These are phyloP conservation scores for Galleria mellonella DNA, from an alignment of 1,140 invertebrate genomes.

Conservation along the genomic window DNA sequence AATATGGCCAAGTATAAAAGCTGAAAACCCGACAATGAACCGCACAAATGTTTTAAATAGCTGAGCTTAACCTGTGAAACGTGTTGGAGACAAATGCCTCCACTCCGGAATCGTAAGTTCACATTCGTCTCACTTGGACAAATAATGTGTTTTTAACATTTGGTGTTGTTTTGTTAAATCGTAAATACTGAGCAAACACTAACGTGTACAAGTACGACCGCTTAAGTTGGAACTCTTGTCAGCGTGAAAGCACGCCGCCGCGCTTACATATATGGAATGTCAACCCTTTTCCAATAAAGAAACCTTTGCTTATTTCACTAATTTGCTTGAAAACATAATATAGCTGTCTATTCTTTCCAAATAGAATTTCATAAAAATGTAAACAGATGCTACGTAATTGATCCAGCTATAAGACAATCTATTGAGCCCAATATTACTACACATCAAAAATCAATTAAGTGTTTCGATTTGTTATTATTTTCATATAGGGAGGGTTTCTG, in stretches of 20 bases:
- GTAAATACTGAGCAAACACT: conserved; percentile 71
- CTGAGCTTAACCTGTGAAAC: conserved; percentile 47
- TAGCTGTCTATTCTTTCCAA: too few species aligned
- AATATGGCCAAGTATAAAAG: conserved; percentile 51
- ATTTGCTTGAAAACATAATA: too few species aligned
- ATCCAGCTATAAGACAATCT: too few species aligned
- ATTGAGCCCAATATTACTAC: too few species aligned
- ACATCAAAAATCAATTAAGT: too few species aligned
- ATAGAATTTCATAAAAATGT: too few species aligned
- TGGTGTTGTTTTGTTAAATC: conserved; percentile 74
- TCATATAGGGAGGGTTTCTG: too few species aligned
- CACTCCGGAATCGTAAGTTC: conserved; percentile 57
- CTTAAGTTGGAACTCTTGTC: conserved; percentile 32
- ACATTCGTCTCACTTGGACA: conserved; percentile 69
- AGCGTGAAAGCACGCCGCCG: conserved; percentile 46
- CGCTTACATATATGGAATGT: conserved; percentile 46
- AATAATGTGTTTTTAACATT: conserved; percentile 74
- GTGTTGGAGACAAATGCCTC: conserved; percentile 63
- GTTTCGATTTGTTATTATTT: too few species aligned
- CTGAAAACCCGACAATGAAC: conserved; percentile 63
- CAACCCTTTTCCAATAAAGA: conserved; percentile 36
- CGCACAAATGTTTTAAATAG: conserved; percentile 56
- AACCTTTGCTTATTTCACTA: neutral
- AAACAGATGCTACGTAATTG: too few species aligned
- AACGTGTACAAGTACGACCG: conserved; percentile 23